phyloP scores from a whole-genome alignment of 2,888 invertebrate genomes.

The Dicyrtoma fusca region DNA sequence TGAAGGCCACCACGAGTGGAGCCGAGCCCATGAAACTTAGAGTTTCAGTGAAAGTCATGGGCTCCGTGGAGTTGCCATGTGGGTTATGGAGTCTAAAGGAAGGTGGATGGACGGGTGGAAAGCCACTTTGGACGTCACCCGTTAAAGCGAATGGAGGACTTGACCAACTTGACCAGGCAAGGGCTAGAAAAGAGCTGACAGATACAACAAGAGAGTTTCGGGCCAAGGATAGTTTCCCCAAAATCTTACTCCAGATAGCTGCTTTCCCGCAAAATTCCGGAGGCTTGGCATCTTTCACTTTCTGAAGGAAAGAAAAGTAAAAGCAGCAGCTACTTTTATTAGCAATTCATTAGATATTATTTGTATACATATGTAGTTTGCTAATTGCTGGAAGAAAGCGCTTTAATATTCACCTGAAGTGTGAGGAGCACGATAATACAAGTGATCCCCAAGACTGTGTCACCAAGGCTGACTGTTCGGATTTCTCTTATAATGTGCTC shows the following conservation, averaged over 20 bases:
- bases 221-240: constrained; percentile 76
- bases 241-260: constrained; percentile 62
- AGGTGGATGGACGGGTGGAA: constrained; percentile 71
- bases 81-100: constrained; percentile 68
- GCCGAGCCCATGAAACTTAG: constrained; percentile 71
- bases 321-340: too few species aligned
- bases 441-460: constrained; percentile 59
- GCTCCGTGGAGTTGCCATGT: constrained; percentile 12
- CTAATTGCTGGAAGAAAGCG: too few species aligned
- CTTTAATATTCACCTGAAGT: constrained; percentile 29
- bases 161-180: constrained; percentile 65
- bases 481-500: constrained; percentile 43
- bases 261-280: constrained; percentile 57
- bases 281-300: constrained; percentile 19
- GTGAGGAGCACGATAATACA: constrained; percentile 75
- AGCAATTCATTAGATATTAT: too few species aligned
- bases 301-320: constrained; percentile 4
- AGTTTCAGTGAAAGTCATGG: constrained; percentile 41
- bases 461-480: constrained; percentile 36
- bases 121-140: constrained; percentile 63
- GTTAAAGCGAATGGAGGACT: constrained; percentile 73
- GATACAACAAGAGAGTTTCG: constrained; percentile 82
- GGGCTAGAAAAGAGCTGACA: constrained; percentile 66
- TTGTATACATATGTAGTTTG: too few species aligned
- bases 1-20: constrained; percentile 81